Base-by-base conservation (phyloP, 2,888 invertebrate species). In the Gymnocheta viridis region DNA sequence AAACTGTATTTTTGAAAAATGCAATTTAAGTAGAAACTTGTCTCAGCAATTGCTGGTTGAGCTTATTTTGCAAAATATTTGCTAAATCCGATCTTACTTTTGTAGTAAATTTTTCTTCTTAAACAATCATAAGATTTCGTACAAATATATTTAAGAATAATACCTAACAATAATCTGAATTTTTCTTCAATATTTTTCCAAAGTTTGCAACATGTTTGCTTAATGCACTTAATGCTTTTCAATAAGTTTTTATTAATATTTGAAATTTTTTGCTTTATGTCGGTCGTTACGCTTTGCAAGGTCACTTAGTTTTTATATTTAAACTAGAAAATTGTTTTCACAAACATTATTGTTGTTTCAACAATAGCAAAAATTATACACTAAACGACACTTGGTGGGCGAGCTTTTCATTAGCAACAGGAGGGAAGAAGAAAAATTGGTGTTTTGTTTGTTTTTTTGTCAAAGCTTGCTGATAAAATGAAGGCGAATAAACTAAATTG, bases 401-500 rank as follows among this genome's bases (percentile, higher is more conserved):
- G 54, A 51, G 19, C 35, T 35, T 51, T 49, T 35, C n/a, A 38
- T 7, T 4, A 24, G 35, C 9, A 51, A 10, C 51, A 51, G 67
- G 67, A 38, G 49, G 14, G 35, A 35, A 19, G 70, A 38, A 62
- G n/a, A n/a, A 35, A 44, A 38, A n/a, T 7, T 56, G 67, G 56
- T 54, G 54, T 24, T 47, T 62, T 76, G 35, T 58, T 58, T 54
- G 54, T 24, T 47, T 62, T 76, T 44, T 58, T 58, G 49, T 41
- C 19, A 77, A 66, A 56, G 74, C 70, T 80, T 41, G 54, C 38
- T 69, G 60, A 51, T 70, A 32, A 47, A 73, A 78, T 47, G 84
- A 72, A 86, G 90, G 91, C 89, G 90, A 91, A 91, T 89, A 91
- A 91, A 91, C 91, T 91, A 89, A 90, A 90, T 89, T 91, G 91